Percentiles rank a stretch among this genome's conserved stretches.
phyloP scores from a whole-genome alignment of 1,140 invertebrate species.

The Diploscapter pachys region DNA sequence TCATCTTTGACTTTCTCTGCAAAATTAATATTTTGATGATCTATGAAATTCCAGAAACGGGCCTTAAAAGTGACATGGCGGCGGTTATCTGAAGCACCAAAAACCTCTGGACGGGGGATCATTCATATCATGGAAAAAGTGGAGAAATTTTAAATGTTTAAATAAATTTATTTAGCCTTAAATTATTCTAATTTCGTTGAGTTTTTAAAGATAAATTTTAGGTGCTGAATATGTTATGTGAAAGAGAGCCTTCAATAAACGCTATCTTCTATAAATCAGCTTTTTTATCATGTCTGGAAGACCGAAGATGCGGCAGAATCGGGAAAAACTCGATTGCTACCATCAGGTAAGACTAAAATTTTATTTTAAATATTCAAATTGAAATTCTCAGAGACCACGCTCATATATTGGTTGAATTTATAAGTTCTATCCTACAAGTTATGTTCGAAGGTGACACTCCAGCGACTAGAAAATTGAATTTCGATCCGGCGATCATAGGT shows the following conservation, averaged over 20 bases:
- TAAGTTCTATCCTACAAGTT: constrained; percentile 44
- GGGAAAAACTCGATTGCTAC: constrained; percentile 44
- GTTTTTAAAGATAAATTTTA: constrained; percentile 15
- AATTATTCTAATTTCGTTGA: background rate
- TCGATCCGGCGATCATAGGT: constrained; percentile 52
- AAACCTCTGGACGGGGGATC: constrained; percentile 54
- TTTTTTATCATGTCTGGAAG: constrained; percentile 52
- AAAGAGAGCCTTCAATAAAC: constrained; percentile 43
- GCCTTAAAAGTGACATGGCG: constrained; percentile 56
- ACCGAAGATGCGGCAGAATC: constrained; percentile 34
- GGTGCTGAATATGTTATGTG: constrained; percentile 47
- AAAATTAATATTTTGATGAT: background rate
- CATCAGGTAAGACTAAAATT: background rate
- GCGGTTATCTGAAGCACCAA: constrained; percentile 51
- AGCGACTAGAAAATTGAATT: constrained; percentile 36
- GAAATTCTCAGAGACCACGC: constrained; percentile 46
- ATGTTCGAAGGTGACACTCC: constrained; percentile 40
- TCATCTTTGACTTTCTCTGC: background rate
- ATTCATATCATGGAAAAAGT: constrained; percentile 57
- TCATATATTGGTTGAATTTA: constrained; percentile 51
- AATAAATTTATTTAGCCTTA: background rate
- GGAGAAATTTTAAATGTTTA: background rate
- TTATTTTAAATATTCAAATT: background rate
- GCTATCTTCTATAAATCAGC: constrained; percentile 50
- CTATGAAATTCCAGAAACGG: constrained; percentile 44